A percentile compares a stretch with the other conserved stretches of the same genome.
These are phyloP conservation scores for Aspiorhynchus laticeps DNA, from an alignment of 2,113 vertebrate genomes.

Conservation along the genomic window DNA sequence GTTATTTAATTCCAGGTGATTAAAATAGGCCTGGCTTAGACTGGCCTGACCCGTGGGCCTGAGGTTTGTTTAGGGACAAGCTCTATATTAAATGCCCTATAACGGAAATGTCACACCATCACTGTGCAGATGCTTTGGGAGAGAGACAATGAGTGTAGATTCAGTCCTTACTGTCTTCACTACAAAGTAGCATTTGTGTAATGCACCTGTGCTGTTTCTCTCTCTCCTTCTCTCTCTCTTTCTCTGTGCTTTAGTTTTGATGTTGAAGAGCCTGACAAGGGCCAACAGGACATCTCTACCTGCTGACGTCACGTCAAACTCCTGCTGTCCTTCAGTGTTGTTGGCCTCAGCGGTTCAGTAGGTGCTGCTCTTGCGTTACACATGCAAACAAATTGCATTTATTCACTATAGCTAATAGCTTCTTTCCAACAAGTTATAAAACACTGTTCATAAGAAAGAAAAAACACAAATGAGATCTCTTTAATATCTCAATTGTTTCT, in stretches of 20 bases:
- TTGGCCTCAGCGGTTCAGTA: slow-evolving; percentile 1
- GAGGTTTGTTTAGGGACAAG: slow-evolving; percentile 73
- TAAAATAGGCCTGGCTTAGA: slow-evolving; percentile 79
- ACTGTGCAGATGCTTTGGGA: slow-evolving; percentile 69
- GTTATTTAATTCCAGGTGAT: slow-evolving; percentile 83
- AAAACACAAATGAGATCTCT: no score
- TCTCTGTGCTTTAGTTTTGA: slow-evolving; percentile 38
- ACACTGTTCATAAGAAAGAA: background rate
- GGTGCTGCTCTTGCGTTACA: slow-evolving; percentile 43
- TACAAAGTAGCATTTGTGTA: background rate
- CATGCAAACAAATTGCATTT: slow-evolving; percentile 7
- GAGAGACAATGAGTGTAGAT: slow-evolving; percentile 76
- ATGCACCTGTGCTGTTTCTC: slow-evolving; percentile 9
- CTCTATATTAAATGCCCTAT: slow-evolving; percentile 77
- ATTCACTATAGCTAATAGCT: slow-evolving; percentile 2
- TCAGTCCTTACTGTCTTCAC: slow-evolving; percentile 56
- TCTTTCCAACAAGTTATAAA: background rate
- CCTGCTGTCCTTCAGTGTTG: background rate
- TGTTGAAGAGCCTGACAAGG: background rate
- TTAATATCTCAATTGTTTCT: no score
- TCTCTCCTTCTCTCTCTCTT: slow-evolving; percentile 18
- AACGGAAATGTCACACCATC: slow-evolving; percentile 80
- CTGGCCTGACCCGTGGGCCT: slow-evolving; percentile 67
- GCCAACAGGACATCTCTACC: slow-evolving; percentile 60
- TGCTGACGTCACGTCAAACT: slow-evolving; percentile 43